These are phyloP conservation scores for Brachypalpus laphriformis DNA, from an alignment of 2,888 invertebrate species.

Conservation along the genomic window DNA sequence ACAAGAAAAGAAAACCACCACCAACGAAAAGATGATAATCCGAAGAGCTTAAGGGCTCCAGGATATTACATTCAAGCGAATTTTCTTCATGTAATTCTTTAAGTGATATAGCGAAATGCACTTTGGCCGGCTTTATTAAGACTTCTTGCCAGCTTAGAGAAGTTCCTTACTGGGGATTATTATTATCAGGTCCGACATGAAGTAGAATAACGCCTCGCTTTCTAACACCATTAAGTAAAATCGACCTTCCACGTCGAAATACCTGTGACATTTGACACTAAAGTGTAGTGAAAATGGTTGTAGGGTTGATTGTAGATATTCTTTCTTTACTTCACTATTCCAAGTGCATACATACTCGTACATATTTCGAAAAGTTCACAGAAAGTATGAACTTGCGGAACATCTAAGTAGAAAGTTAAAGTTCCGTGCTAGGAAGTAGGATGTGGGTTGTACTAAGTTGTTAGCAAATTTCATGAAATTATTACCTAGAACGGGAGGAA, in stretches of 20 bases:
- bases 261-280: not conserved
- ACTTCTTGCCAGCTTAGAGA: constrained; percentile 25
- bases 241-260: not conserved
- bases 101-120: constrained; percentile 63
- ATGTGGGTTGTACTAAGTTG: not conserved
- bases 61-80: constrained; percentile 62
- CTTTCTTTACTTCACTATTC: too few species aligned
- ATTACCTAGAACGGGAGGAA: not conserved
- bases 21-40: constrained; percentile 48
- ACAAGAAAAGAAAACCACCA: not conserved
- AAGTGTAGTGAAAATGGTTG: not conserved
- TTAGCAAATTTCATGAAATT: constrained; percentile 16
- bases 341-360: too few species aligned
- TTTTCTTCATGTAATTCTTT: constrained; percentile 58
- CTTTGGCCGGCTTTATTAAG: constrained; percentile 52
- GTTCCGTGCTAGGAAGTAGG: not conserved
- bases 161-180: constrained; percentile 44
- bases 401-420: constrained; percentile 38
- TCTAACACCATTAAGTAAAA: not conserved
- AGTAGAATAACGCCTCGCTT: constrained; percentile 1
- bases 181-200: constrained; percentile 35
- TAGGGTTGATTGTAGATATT: not conserved
- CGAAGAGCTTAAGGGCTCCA: constrained; percentile 53
- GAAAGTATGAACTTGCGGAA: constrained; percentile 26
- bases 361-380: constrained; percentile 24